Evolutionary conservation across 1,140 invertebrate species (phyloP).

Genomic region (Sitodiplosis mosellana): DNA sequence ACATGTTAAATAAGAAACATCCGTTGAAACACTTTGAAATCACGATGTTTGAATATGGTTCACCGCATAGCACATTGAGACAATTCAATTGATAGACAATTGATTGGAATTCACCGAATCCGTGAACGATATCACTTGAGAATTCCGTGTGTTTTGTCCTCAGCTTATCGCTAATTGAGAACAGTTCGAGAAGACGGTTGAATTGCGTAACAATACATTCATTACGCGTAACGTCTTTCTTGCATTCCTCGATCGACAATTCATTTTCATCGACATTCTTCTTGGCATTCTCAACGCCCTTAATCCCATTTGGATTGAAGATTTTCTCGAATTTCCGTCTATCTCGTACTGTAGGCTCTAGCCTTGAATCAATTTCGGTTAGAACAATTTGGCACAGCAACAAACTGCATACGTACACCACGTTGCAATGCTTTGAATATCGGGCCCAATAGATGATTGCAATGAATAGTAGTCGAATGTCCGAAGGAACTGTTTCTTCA

Average conservation of each 20-base stretch:
- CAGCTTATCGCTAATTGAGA: conserved; percentile 39
- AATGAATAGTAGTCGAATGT: conserved; percentile 41
- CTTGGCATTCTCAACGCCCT: not conserved
- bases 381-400: conserved; percentile 39
- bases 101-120: conserved; percentile 53
- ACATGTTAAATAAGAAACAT: conserved; percentile 54
- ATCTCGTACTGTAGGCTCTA: conserved; percentile 30
- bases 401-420: conserved; percentile 36
- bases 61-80: conserved; percentile 42
- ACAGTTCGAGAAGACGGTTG: conserved; percentile 40
- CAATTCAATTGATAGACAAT: conserved; percentile 37
- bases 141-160: conserved; percentile 37
- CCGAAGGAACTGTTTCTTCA: conserved; percentile 28
- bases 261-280: conserved; percentile 6
- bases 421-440: conserved; percentile 27
- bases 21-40: conserved; percentile 45
- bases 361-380: conserved; percentile 38
- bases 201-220: conserved; percentile 39
- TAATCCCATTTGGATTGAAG: conserved; percentile 6
- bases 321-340: conserved; percentile 24
- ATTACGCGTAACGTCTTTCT: conserved; percentile 27
- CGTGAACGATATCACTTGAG: conserved; percentile 37
- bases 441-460: conserved; percentile 46
- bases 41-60: conserved; percentile 30
- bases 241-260: conserved; percentile 23